Evolutionary conservation across 2,888 invertebrate genomes (phyloP).

Genomic region (Monopis laevigella): DNA sequence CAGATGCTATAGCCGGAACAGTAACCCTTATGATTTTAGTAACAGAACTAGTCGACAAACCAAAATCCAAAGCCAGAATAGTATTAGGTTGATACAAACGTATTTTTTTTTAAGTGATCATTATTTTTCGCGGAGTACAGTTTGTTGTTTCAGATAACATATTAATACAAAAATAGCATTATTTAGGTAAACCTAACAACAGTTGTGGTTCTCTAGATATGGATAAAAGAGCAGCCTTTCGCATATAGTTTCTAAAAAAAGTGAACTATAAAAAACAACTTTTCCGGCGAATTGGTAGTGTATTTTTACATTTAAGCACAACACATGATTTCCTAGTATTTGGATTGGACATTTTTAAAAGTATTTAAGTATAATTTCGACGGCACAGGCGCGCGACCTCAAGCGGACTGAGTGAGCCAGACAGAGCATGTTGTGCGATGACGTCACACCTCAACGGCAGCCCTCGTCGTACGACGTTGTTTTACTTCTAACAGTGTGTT

Average conservation of each 20-base stretch:
- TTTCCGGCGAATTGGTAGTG: conserved; percentile 21
- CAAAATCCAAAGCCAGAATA: conserved; percentile 6
- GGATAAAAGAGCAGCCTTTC: conserved; percentile 18
- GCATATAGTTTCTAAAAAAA: conserved; percentile 16
- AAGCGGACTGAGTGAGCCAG: not conserved
- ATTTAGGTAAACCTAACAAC: conserved; percentile 17
- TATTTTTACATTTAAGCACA: conserved; percentile 24
- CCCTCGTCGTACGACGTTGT: too few species aligned
- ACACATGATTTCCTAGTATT: conserved; percentile 21
- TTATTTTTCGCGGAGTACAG: not conserved
- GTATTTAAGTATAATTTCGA: conserved; percentile 5
- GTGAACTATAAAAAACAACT: conserved; percentile 22
- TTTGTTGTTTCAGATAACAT: conserved; percentile 13
- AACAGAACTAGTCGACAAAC: conserved; percentile 10
- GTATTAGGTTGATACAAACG: not conserved
- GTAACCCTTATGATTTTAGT: conserved; percentile 13
- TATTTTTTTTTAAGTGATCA: not conserved
- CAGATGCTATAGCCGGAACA: conserved; percentile 12
- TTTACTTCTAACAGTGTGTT: too few species aligned
- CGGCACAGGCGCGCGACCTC: not conserved
- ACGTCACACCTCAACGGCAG: too few species aligned
- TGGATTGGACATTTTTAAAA: conserved; percentile 17
- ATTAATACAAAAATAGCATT: conserved; percentile 17
- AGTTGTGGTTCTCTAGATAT: conserved; percentile 18
- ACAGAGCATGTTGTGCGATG: conserved; percentile 41